Conservation (phyloP, 2,888 invertebrate genomes). For the Exephanes ischioxanthus region DNA sequence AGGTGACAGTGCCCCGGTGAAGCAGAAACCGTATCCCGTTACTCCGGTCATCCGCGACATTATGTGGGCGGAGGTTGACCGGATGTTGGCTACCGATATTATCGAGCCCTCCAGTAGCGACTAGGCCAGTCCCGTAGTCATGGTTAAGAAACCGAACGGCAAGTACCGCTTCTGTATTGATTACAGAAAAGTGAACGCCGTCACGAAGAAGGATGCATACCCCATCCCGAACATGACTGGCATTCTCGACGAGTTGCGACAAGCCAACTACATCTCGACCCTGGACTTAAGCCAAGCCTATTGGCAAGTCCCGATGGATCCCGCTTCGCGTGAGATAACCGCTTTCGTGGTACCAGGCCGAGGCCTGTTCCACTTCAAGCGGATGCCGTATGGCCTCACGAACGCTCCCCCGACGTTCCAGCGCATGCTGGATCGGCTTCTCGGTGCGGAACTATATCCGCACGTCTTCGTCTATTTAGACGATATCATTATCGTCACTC, state of each 20-base stretch:
- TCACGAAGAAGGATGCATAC: conserved; percentile 76
- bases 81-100: conserved; percentile 75
- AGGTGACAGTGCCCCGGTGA: conserved; percentile 20
- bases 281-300: conserved; percentile 76
- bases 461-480: conserved; percentile 40
- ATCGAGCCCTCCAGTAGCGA: conserved; percentile 75
- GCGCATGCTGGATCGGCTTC: conserved; percentile 66
- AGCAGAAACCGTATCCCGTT: conserved; percentile 57
- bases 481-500: conserved; percentile 20
- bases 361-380: conserved; percentile 75
- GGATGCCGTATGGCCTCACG: conserved; percentile 75
- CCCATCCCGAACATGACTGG: conserved; percentile 74
- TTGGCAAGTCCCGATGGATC: conserved; percentile 73
- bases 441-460: conserved; percentile 63
- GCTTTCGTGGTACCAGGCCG: conserved; percentile 64
- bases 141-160: conserved; percentile 73
- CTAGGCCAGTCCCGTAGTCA: conserved; percentile 75
- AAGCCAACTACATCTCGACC: conserved; percentile 74
- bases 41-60: conserved; percentile 49
- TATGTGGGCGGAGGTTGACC: conserved; percentile 71
- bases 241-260: conserved; percentile 74
- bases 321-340: conserved; percentile 69
- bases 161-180: conserved; percentile 76
- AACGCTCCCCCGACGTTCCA: conserved; percentile 67
- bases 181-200: conserved; percentile 75